Base-by-base conservation (phyloP, 92 coral and sea anemone species). In the Phenganax marumi region DNA sequence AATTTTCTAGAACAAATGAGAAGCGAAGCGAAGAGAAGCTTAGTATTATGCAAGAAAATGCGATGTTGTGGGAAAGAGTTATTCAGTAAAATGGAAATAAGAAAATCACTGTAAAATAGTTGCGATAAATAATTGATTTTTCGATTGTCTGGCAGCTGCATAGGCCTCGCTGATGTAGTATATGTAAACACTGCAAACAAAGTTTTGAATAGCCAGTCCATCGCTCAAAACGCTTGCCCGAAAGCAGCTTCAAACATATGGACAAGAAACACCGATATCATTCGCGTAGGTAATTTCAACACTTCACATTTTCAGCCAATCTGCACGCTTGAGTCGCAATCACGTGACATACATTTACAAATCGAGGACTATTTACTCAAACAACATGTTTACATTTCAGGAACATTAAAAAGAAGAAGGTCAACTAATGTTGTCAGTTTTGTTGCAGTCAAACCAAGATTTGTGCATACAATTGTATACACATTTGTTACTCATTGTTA, bases 41-140 rank as follows among this genome's bases (percentile, higher is more conserved):
- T 49, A n/a, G 43, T 25, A 18, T 2, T 66, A 19, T 66, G 49
- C 72, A 33, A 66, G 72, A 24, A 49, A 49, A 25, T 48, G 14
- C 13, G 13, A 33, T 25, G 1, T 66, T 14, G 13, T 24, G n/a
- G 43, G 72, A 66, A 66, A 5, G 48, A 66, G 9, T 23, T 66
- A 66, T 25, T 66, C 50, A 66, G 72, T 66, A 66, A 33, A 66
- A 66, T 66, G 43, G 43, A 49, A 66, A 25, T 33, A 66, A 66
- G 24, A 66, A 66, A 66, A 49, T 66, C 72, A 33, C 50, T 66
- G 72, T 66, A 49, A 22, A 66, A 66, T 12, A 66, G 72, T 66
- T 66, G 49, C 11, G 72, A 66, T 66, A 25, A 66, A 66, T 66
- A 66, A 66, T 66, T 66, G 72, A 66, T 66, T 66, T 66, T 66